Percentiles rank a stretch among this genome's conserved stretches.
Evolutionary conservation across 2,113 vertebrate genomes (phyloP).

Genomic region (Paracanthobrama guichenoti): DNA sequence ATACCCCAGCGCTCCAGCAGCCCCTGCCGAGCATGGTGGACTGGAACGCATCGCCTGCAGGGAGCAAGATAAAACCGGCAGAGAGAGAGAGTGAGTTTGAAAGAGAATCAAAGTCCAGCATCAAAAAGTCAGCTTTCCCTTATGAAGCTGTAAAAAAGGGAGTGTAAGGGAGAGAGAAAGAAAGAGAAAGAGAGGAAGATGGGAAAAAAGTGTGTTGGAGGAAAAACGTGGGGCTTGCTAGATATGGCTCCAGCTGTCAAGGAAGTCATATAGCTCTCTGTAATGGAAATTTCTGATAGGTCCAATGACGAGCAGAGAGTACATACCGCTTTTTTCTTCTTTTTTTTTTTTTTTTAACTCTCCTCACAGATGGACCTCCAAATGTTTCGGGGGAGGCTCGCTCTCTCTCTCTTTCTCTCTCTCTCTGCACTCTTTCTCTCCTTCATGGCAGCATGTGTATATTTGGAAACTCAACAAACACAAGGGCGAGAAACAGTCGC

Average conservation of each 20-base stretch:
- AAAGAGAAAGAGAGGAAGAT: constrained; percentile 27
- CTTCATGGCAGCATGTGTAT: constrained; percentile 52
- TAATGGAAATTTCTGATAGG: constrained; percentile 54
- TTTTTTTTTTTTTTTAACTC: constrained; percentile 17
- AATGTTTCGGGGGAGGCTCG: constrained; percentile 62
- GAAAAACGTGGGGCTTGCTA: constrained; percentile 35
- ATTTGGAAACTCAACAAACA: constrained; percentile 56
- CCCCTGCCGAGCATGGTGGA: constrained; percentile 55
- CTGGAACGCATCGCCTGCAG: constrained; percentile 56
- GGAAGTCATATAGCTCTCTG: constrained; percentile 49
- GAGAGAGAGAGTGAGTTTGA: constrained; percentile 48
- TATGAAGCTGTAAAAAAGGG: constrained; percentile 50
- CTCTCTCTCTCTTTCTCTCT: constrained; percentile 41
- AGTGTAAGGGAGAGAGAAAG: constrained; percentile 4
- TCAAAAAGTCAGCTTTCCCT: constrained; percentile 56
- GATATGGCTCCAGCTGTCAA: constrained; percentile 51
- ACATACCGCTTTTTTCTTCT: constrained; percentile 28
- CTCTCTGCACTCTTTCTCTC: constrained; percentile 9
- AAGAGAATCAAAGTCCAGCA: constrained; percentile 61
- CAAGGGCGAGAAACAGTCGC: constrained; percentile 45
- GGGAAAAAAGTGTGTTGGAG: constrained; percentile 2
- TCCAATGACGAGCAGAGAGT: constrained; percentile 44
- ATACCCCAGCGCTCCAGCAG: constrained; percentile 50
- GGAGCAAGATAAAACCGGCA: constrained; percentile 54
- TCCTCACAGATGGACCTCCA: constrained; percentile 60